These are phyloP conservation scores for Gadus macrocephalus DNA, from an alignment of 2,113 vertebrate species.

Conservation along the genomic window DNA sequence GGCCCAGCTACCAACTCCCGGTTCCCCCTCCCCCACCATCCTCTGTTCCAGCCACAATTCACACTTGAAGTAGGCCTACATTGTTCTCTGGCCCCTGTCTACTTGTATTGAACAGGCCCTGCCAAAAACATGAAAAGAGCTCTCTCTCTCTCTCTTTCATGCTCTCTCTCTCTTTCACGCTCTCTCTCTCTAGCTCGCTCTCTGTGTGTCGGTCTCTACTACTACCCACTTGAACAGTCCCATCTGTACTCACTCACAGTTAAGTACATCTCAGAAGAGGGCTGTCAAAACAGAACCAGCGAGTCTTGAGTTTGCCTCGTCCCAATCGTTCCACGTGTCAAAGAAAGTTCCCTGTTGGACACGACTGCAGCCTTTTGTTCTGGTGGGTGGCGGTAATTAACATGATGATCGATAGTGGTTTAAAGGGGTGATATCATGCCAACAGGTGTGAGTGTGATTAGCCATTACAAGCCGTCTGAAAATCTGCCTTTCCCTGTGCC, in stretches of 20 bases:
- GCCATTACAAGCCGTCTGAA: no score
- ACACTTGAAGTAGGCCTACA: constrained; percentile 10
- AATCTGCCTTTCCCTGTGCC: no score
- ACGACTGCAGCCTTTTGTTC: no score
- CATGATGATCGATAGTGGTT: no score
- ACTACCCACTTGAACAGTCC: background rate
- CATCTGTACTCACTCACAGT: background rate
- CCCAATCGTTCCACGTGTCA: constrained; percentile 28
- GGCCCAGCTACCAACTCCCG: background rate
- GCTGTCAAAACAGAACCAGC: constrained; percentile 16
- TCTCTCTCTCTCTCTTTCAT: background rate
- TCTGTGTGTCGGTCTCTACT: constrained; percentile 5
- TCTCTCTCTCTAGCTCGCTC: background rate
- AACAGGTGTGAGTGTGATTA: no score
- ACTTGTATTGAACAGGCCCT: background rate
- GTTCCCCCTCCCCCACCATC: background rate
- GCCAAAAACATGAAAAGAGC: constrained; percentile 20
- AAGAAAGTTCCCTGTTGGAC: constrained; percentile 8
- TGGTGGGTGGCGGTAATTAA: no score
- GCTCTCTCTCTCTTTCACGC: background rate
- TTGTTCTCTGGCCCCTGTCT: constrained; percentile 8
- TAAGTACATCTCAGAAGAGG: constrained; percentile 5
- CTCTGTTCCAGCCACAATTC: background rate
- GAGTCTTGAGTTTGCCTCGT: no score
- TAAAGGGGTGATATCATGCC: no score